A percentile compares a stretch with the other conserved stretches of the same genome.
phyloP scores from a whole-genome alignment of 2,797 vertebrate species.

The Molossus molossus region DNA sequence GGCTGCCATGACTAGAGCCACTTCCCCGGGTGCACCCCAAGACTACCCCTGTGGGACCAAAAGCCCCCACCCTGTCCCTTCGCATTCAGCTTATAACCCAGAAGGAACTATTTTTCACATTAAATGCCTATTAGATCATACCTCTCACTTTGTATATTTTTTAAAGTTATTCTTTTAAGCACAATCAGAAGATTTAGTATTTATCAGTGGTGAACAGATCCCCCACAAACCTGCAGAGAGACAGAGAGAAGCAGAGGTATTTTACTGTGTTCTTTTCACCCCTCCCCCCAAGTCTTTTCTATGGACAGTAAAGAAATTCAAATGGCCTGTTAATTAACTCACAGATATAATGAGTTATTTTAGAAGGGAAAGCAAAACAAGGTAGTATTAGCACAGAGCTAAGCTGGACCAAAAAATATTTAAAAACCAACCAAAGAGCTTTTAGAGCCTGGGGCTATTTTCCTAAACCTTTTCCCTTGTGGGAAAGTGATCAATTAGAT shows the following conservation, averaged over 20 bases:
- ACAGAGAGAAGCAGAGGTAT: background rate
- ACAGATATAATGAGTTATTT: constrained; percentile 9
- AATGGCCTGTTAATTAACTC: constrained; percentile 11
- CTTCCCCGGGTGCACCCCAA: fast-evolving
- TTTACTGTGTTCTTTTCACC: background rate
- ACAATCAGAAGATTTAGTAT: constrained; percentile 18
- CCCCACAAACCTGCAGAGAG: background rate
- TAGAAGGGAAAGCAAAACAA: background rate
- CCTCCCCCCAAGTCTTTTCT: background rate
- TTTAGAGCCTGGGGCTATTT: constrained; percentile 50
- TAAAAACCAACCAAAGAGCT: constrained; percentile 9
- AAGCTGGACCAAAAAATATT: background rate
- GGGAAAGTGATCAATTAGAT: constrained; percentile 34
- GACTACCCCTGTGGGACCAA: fast-evolving
- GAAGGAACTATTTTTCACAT: background rate
- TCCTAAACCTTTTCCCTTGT: background rate
- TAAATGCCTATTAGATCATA: background rate
- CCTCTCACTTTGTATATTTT: background rate
- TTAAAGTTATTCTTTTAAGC: constrained; percentile 25
- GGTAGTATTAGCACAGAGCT: background rate
- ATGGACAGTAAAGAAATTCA: constrained; percentile 32
- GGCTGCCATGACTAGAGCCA: fast-evolving
- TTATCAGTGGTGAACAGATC: background rate
- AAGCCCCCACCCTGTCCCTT: background rate
- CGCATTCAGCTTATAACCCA: background rate